phyloP scores from a whole-genome alignment of 2,888 invertebrate species.

The Cryptops parisi region DNA sequence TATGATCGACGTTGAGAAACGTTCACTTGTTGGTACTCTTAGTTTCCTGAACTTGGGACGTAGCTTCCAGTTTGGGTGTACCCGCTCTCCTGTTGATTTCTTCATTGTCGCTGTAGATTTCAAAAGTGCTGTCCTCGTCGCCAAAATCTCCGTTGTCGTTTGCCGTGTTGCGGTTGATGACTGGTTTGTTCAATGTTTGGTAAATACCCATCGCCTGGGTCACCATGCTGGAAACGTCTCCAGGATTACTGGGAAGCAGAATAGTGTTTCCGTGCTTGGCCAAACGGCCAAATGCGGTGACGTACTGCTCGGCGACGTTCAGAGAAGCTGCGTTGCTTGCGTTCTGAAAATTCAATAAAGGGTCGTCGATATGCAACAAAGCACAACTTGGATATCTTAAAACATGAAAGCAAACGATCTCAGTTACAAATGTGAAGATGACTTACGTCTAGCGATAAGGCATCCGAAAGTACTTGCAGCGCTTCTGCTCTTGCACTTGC shows the following conservation, averaged over 20 bases:
- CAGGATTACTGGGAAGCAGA: conserved; percentile 79
- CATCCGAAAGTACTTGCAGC: conserved; percentile 57
- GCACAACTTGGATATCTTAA: no score
- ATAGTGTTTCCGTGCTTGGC: conserved; percentile 89
- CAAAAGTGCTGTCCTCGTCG: not conserved
- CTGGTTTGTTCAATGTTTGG: not conserved
- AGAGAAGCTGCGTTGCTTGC: conserved; percentile 83
- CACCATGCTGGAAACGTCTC: conserved; percentile 61
- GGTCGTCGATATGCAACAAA: no score
- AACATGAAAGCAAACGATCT: no score
- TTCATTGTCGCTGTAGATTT: not conserved
- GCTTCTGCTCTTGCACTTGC: conserved; percentile 81
- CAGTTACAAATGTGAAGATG: not conserved
- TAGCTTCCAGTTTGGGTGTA: no score
- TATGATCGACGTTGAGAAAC: no score
- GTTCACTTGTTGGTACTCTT: no score
- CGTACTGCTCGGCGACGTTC: conserved; percentile 89
- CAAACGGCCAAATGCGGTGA: conserved; percentile 79
- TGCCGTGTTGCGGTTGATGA: not conserved
- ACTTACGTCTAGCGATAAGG: conserved; percentile 37
- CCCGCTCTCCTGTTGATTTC: no score
- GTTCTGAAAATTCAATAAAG: conserved; percentile 37
- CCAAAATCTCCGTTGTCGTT: not conserved
- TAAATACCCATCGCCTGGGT: conserved; percentile 43
- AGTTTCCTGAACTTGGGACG: no score